phyloP scores from a whole-genome alignment of 2,888 invertebrate genomes.

The Drosophila recens region DNA sequence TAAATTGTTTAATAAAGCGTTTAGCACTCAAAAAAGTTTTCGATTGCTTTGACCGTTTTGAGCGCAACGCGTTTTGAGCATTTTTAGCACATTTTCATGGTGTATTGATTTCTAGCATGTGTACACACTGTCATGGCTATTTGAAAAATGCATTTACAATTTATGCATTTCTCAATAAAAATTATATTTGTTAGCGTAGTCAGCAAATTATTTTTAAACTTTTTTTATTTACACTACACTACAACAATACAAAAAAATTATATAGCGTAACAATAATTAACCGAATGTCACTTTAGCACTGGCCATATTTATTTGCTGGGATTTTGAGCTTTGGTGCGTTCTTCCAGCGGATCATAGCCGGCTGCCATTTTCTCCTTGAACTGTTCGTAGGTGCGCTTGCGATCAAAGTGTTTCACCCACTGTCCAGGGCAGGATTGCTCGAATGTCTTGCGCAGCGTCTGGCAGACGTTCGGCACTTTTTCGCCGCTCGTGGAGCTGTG shows the following conservation, averaged over 20 bases:
- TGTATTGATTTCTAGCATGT: conserved; percentile 1
- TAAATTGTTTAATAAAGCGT: conserved; percentile 43
- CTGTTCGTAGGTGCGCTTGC: conserved; percentile 93
- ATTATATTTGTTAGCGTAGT: conserved; percentile 10
- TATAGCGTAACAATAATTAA: conserved; percentile 43
- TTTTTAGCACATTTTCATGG: conserved; percentile 40
- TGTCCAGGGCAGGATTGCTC: conserved; percentile 92
- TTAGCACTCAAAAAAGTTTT: conserved; percentile 31
- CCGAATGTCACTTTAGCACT: conserved; percentile 4
- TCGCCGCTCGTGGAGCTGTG: conserved; percentile 86
- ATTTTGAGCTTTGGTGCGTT: conserved; percentile 43
- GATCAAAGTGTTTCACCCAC: conserved; percentile 98
- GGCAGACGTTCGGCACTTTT: conserved; percentile 87
- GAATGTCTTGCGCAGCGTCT: conserved; percentile 89
- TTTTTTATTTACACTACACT: conserved; percentile 61
- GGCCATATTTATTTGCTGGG: conserved; percentile 43
- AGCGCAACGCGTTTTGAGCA: conserved; percentile 9
- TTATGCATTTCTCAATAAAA: background rate
- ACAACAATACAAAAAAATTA: conserved; percentile 59
- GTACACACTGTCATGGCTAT: conserved; percentile 37
- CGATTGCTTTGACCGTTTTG: conserved; percentile 33
- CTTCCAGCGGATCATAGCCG: conserved; percentile 91
- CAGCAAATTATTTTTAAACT: conserved; percentile 18
- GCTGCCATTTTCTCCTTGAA: conserved; percentile 95
- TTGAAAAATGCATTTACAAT: conserved; percentile 17